These are phyloP conservation scores for Acleris sparsana DNA, from an alignment of 2,888 invertebrate species.

Conservation along the genomic window DNA sequence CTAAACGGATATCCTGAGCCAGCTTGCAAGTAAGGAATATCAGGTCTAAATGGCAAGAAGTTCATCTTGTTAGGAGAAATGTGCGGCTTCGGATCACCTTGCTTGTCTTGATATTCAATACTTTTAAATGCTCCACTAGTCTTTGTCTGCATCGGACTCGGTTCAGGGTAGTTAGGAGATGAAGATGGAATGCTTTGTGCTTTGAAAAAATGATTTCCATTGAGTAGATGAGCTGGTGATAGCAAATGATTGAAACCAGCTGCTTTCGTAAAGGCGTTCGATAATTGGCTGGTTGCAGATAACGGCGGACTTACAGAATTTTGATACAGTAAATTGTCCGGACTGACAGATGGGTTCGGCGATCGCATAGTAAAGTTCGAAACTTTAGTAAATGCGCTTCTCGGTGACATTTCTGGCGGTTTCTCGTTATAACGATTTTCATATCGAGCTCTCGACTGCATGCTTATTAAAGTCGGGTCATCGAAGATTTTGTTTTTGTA, in stretches of 20 bases:
- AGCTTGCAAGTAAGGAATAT: constrained; percentile 78
- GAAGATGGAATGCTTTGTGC: constrained; percentile 73
- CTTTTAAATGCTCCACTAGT: constrained; percentile 56
- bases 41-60: constrained; percentile 83
- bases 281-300: constrained; percentile 83
- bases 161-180: constrained; percentile 76
- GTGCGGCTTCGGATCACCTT: constrained; percentile 58
- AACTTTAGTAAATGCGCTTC: constrained; percentile 95
- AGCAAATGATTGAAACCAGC: constrained; percentile 70
- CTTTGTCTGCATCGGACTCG: constrained; percentile 63
- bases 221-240: constrained; percentile 73
- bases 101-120: constrained; percentile 70
- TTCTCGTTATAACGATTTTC: constrained; percentile 76
- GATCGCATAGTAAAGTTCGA: constrained; percentile 80
- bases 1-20: constrained; percentile 75
- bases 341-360: constrained; percentile 89
- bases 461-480: constrained; percentile 80
- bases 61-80: constrained; percentile 81
- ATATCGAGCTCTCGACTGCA: constrained; percentile 80
- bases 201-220: constrained; percentile 83
- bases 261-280: constrained; percentile 63
- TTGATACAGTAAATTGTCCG: constrained; percentile 90
- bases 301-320: constrained; percentile 90
- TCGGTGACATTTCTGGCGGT: constrained; percentile 80
- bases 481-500: constrained; percentile 85